Evolutionary conservation across 1,140 invertebrate species (phyloP).

Genomic region (Euglossa dilemma): DNA sequence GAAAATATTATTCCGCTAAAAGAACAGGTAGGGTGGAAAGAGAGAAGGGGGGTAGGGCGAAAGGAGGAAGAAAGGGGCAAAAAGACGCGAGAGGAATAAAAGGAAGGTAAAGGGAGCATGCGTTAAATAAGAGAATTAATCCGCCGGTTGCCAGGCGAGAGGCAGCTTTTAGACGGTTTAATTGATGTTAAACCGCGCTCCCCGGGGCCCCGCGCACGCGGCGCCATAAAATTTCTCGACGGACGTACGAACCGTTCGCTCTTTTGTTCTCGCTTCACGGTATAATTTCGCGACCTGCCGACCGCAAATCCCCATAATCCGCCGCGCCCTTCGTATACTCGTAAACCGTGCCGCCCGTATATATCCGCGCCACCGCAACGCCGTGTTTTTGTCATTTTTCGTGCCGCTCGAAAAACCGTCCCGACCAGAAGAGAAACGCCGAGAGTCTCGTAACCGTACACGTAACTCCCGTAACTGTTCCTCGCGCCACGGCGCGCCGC

Average conservation of each 20-base stretch:
- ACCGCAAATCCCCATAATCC: conserved; percentile 51
- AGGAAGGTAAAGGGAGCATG: conserved; percentile 45
- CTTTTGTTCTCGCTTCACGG: conserved; percentile 49
- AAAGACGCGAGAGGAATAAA: conserved; percentile 4
- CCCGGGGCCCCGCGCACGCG: neutral
- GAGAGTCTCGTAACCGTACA: neutral
- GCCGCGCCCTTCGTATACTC: conserved; percentile 35
- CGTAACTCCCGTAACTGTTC: neutral
- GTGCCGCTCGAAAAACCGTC: neutral
- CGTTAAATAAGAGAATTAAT: conserved; percentile 52
- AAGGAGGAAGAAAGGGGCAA: neutral
- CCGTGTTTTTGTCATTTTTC: conserved; percentile 27
- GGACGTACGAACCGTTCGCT: conserved; percentile 45
- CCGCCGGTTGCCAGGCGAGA: conserved; percentile 22
- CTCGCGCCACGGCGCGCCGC: neutral
- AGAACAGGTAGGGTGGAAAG: conserved; percentile 3
- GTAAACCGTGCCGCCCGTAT: conserved; percentile 28
- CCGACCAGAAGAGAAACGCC: neutral
- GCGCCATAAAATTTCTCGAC: conserved; percentile 45
- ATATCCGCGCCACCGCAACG: conserved; percentile 14
- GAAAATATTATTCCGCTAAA: conserved; percentile 35
- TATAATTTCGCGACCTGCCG: conserved; percentile 52
- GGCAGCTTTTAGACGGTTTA: conserved; percentile 49
- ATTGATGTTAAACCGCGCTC: conserved; percentile 52
- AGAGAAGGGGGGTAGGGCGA: neutral